phyloP scores from a whole-genome alignment of 2,797 vertebrate genomes.

The Stomatorhinus walkeri region DNA sequence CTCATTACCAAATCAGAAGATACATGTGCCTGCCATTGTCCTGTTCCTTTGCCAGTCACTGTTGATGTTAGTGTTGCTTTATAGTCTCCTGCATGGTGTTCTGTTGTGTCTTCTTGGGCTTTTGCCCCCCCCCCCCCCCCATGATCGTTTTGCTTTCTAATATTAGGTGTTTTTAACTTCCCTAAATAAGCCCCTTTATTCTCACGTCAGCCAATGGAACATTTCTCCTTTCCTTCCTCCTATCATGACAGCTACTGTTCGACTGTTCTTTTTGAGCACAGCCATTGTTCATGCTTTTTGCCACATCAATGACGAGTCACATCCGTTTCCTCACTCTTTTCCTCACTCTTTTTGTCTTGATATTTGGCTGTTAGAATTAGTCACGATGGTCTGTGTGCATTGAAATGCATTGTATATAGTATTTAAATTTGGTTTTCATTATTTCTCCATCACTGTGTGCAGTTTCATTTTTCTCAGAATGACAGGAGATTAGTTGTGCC shows the following conservation, averaged over 20 bases:
- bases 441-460: background rate
- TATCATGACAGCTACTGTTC: background rate
- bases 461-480: background rate
- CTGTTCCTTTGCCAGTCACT: too few species aligned
- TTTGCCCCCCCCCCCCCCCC: background rate
- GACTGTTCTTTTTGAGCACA: background rate
- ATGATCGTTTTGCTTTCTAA: background rate
- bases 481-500: slow-evolving; percentile 1
- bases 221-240: background rate
- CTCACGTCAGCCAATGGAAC: background rate
- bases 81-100: too few species aligned
- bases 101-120: too few species aligned
- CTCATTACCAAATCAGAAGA: too few species aligned
- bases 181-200: background rate
- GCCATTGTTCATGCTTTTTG: background rate
- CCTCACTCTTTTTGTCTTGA: background rate
- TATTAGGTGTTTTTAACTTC: background rate
- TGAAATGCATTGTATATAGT: background rate
- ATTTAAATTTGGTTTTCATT: background rate
- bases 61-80: too few species aligned
- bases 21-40: too few species aligned
- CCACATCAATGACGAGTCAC: background rate
- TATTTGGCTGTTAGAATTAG: background rate
- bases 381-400: background rate
- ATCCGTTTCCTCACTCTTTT: background rate